Evolutionary conservation across 2,797 vertebrate species (phyloP), one percentile per base, ranked within the genome.

Genomic region (Cygnus olor): DNA sequence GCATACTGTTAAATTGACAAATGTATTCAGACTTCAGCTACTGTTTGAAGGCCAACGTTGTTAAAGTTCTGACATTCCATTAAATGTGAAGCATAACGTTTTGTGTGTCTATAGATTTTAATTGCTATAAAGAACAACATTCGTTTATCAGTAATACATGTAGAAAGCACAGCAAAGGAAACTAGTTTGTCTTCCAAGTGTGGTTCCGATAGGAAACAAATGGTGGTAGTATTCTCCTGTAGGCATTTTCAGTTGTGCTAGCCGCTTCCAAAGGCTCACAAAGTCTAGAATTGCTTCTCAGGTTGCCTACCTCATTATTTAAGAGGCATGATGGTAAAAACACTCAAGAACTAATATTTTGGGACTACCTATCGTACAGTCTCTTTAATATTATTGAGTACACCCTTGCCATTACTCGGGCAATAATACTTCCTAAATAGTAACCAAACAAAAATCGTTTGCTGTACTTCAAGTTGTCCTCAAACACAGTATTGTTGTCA

Each of bases 31-130:
- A 95, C 79, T 92, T 95, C 90, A 95, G 27, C 74, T 97, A 69
- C 87, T 97, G 90, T 88, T 95, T 89, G 90, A 91, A 97, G 90
- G 92, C 82, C 94, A 89, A 86, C 47, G 44, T 95, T 97, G 90
- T 97, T 97, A 82, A 94, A 88, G 53, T 95, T 86, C 71, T 93
- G 96, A 88, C 94, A 96, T 97, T 97, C 95, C 96, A 95, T 97
- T 96, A 93, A 95, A 90, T 95, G 88, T 97, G 95, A 97, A 96
- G 76, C 63, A 6, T 80, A 15, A 45, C 72, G 54, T 57, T 96
- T 92, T 96, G 66, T 94, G 80, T 94, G 91, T 97, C 64, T 91
- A 45, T 70, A 95, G 69, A 91, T 97, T 94, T 64, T 68, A 80
- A 89, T 92, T 80, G 49, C 65, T 91, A 77, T 74, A 74, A 78